Percentiles rank a stretch among this genome's conserved stretches.
phyloP scores from a whole-genome alignment of 1,140 invertebrate genomes.

The Plodia interpunctella region DNA sequence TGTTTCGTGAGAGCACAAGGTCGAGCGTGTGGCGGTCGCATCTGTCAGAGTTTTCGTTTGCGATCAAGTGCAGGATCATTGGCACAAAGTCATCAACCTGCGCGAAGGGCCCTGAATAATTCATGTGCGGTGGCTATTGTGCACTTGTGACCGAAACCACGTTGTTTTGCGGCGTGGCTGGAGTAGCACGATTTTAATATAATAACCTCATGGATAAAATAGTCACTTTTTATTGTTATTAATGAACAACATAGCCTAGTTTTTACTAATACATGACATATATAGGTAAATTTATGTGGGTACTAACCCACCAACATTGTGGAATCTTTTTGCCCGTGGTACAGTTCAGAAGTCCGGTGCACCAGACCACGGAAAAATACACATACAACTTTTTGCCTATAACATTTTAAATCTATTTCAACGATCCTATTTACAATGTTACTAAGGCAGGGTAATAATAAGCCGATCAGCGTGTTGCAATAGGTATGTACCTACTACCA shows the following conservation, averaged over 20 bases:
- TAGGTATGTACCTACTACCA: background rate
- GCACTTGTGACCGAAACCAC: background rate
- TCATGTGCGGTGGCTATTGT: constrained; percentile 1
- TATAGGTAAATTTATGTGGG: too few relatives aligned
- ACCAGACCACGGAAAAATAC: too few relatives aligned
- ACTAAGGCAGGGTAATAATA: background rate
- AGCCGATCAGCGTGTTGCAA: background rate
- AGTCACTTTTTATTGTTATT: background rate
- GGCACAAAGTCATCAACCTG: background rate
- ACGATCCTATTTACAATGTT: background rate
- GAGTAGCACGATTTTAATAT: background rate
- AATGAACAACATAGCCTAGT: too few relatives aligned
- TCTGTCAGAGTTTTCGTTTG: background rate
- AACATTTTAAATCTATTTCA: too few relatives aligned
- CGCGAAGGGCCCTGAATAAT: constrained; percentile 1
- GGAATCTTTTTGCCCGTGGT: too few relatives aligned
- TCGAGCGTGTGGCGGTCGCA: background rate
- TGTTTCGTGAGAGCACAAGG: too few relatives aligned
- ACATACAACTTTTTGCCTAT: too few relatives aligned
- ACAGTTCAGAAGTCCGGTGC: too few relatives aligned
- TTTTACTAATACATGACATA: too few relatives aligned
- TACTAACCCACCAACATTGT: background rate
- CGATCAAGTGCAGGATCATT: constrained; percentile 2
- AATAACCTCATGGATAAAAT: background rate
- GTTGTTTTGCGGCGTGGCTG: background rate